Evolutionary conservation across 2,113 vertebrate species (phyloP), one percentile per base, ranked within the genome.

Genomic region (Corythaixoides concolor): DNA sequence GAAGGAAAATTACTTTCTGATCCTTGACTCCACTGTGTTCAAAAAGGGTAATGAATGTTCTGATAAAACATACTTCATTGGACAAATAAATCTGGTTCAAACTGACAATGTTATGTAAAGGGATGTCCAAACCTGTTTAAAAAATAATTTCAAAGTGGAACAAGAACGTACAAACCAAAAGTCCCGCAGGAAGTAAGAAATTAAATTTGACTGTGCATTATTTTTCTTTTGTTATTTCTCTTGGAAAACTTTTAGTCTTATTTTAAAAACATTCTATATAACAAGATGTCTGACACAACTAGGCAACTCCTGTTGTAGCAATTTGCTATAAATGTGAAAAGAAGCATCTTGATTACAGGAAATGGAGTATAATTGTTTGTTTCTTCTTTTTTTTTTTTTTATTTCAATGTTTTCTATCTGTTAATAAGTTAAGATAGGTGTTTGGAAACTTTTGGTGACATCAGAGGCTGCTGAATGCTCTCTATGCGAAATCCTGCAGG

Each of bases 1-100:
- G 97, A 97, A 97, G 95, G 97, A 96, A 98, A 98, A 98, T 98
- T 98, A 95, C 97, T 97, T 98, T 97, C 96, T 98, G 97, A 98
- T 98, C 94, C 96, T 98, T 97, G 23, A 97, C 97, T 97, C 94
- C 94, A 52, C 60, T 77, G 70, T 95, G 82, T 87, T 95, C 95
- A 97, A 93, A 97, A 98, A 98, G 97, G 96, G 97, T 94, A 52
- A 97, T 97, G 97, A 96, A 97, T 96, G 90, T 96, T 98, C 97
- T 97, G 95, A 94, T 97, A 95, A 97, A 93, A 89, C 88, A 89
- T 92, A 94, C 88, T 96, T 96, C 95, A 97, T 91, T 95, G 96
- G 85, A 68, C 88, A 97, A 96, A 97, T 97, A 97, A 92, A 96
- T 97, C 95, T 95, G 81, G 85, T 94, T 96, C 95, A 91, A 93